A percentile compares a stretch with the other conserved stretches of the same genome.
phyloP scores from a whole-genome alignment of 2,797 vertebrate species.

The Danio kyathit region DNA sequence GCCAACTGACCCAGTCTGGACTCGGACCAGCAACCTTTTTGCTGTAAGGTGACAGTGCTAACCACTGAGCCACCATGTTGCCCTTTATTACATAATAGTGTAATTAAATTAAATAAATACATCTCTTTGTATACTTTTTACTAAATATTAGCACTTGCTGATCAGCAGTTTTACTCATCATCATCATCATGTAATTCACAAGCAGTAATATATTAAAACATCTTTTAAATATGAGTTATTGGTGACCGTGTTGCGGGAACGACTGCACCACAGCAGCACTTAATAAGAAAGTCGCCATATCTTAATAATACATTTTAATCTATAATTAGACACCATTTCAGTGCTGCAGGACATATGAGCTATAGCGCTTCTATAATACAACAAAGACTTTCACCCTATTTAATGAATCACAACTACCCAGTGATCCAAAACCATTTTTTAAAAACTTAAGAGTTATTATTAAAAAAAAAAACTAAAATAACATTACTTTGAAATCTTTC shows the following conservation, averaged over 20 bases:
- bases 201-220: not conserved
- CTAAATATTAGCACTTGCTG: too few species aligned
- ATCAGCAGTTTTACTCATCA: too few species aligned
- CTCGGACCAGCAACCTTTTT: too few species aligned
- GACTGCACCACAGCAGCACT: constrained; percentile 24
- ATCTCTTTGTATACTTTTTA: too few species aligned
- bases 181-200: not conserved
- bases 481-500: not conserved
- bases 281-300: constrained; percentile 36
- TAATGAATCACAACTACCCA: not conserved
- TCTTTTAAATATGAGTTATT: constrained; percentile 6
- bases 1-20: too few species aligned
- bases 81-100: too few species aligned
- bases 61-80: too few species aligned
- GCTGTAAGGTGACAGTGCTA: too few species aligned
- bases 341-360: constrained; percentile 20
- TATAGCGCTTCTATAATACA: constrained; percentile 1
- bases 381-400: constrained; percentile 22
- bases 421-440: not conserved
- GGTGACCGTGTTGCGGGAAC: constrained; percentile 15
- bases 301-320: constrained; percentile 41
- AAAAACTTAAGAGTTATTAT: not conserved
- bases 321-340: constrained; percentile 43
- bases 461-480: not conserved
- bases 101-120: too few species aligned